Evolutionary conservation across 2,888 invertebrate species (phyloP), one percentile per base, ranked within the genome.

Genomic region (Caenorhabditis sulstoni): DNA sequence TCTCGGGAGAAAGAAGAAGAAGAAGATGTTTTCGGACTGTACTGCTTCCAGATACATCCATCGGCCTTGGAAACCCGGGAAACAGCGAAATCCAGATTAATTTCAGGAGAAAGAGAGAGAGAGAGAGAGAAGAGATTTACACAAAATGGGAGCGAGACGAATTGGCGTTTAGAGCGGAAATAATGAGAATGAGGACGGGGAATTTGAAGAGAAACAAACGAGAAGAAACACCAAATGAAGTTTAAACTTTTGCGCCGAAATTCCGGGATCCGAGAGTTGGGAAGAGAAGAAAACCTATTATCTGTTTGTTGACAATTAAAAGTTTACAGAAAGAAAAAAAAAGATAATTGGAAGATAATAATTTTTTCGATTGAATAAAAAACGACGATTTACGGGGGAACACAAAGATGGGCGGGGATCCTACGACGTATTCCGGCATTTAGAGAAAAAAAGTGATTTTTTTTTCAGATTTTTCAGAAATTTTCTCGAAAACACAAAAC

Each of bases 321-420:
- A 41, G 37, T 39, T 58, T 39, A 29, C 50, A 35, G 41, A 68
- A n/a, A 47, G 59, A 14, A 35, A 37, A 68, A n/a, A 47, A 68
- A 14, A 14, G 57, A 49, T 47, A 55, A 64, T 52, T 55, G 49
- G 49, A 49, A 55, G 37, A 62, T 59, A 35, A 14, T 55, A 9
- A 23, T 37, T 59, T 35, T 37, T 45, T 29, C 20, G 44, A 41
- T 18, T 22, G n/a, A 23, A 22, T 20, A 39, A 29, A 29, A 29
- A 29, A 29, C 29, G 29, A 3, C 29, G 29, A 3, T 3, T 29
- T 5, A 29, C 29, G 29, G 29, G 29, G 29, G 29, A 29, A 29
- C 29, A 29, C 29, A 29, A 29, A 29, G 29, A 29, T 29, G 7
- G 29, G 3, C 29, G 7, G 29, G 29, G 29, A 29, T 29, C 29